Evolutionary conservation across 2,888 invertebrate species (phyloP).

Genomic region (Drosophila melanosoma): DNA sequence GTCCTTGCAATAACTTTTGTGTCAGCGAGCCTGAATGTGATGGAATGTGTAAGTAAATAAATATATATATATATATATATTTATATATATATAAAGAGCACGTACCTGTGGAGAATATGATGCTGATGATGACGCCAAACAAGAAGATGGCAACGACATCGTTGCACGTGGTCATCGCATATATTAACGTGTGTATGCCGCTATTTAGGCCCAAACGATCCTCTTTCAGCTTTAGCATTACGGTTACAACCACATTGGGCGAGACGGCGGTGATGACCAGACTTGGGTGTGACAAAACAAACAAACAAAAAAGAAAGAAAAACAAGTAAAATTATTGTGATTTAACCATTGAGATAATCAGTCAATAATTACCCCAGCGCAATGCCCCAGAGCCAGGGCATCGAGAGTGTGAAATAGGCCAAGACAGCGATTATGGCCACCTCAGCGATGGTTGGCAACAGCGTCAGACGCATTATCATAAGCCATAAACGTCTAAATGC

Average conservation of each 20-base stretch:
- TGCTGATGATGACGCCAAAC: slow-evolving; percentile 89
- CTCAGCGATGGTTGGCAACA: slow-evolving; percentile 87
- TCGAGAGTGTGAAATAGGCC: slow-evolving; percentile 86
- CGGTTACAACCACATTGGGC: slow-evolving; percentile 91
- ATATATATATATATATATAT: neutral
- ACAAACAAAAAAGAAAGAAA: neutral
- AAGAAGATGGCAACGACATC: slow-evolving; percentile 91
- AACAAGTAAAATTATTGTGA: neutral
- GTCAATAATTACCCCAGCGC: slow-evolving; percentile 85
- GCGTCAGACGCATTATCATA: slow-evolving; percentile 86
- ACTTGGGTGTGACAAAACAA: slow-evolving; percentile 78
- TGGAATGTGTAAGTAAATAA: slow-evolving; percentile 34
- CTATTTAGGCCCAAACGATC: slow-evolving; percentile 88
- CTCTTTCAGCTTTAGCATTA: slow-evolving; percentile 88
- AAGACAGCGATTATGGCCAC: slow-evolving; percentile 86
- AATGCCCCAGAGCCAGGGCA: slow-evolving; percentile 88
- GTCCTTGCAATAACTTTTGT: slow-evolving; percentile 86
- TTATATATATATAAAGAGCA: slow-evolving; percentile 16
- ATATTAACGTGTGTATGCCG: slow-evolving; percentile 90
- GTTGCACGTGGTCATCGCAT: slow-evolving; percentile 87
- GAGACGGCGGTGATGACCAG: slow-evolving; percentile 89
- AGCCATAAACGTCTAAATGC: slow-evolving; percentile 87
- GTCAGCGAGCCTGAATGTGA: slow-evolving; percentile 84
- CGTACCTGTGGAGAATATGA: slow-evolving; percentile 88
- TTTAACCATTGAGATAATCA: slow-evolving; percentile 1